phyloP scores from a whole-genome alignment of 2,113 vertebrate genomes.

The Malurus cyaneus region DNA sequence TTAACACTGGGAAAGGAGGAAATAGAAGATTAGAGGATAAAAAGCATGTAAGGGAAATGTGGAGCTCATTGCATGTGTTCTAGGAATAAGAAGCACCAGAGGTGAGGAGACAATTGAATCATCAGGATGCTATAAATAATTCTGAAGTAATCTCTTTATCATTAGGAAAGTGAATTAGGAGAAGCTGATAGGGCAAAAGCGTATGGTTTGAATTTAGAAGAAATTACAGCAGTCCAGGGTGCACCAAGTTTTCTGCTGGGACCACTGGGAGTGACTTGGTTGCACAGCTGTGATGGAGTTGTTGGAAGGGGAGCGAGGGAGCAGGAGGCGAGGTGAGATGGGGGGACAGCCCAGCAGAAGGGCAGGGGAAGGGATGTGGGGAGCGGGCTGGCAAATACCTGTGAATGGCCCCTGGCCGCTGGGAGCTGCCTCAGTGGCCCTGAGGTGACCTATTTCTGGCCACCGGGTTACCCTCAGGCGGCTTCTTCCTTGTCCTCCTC shows the following conservation, averaged over 20 bases:
- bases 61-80: background rate
- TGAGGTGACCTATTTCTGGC: background rate
- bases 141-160: background rate
- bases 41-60: background rate
- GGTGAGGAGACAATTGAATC: background rate
- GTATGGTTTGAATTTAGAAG: background rate
- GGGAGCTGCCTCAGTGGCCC: background rate
- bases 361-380: background rate
- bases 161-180: background rate
- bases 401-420: background rate
- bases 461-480: background rate
- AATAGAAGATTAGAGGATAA: background rate
- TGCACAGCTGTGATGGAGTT: accelerated
- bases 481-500: background rate
- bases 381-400: accelerated
- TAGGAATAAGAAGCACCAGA: background rate
- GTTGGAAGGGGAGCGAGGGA: background rate
- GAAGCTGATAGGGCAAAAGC: background rate
- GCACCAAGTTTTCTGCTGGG: background rate
- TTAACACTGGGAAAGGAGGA: background rate
- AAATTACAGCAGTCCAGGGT: background rate
- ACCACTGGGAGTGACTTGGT: background rate
- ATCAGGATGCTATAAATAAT: background rate
- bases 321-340: accelerated
- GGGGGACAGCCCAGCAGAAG: background rate